Base-by-base conservation (phyloP, 2,113 vertebrate species). In the Leptodactylus fuscus region DNA sequence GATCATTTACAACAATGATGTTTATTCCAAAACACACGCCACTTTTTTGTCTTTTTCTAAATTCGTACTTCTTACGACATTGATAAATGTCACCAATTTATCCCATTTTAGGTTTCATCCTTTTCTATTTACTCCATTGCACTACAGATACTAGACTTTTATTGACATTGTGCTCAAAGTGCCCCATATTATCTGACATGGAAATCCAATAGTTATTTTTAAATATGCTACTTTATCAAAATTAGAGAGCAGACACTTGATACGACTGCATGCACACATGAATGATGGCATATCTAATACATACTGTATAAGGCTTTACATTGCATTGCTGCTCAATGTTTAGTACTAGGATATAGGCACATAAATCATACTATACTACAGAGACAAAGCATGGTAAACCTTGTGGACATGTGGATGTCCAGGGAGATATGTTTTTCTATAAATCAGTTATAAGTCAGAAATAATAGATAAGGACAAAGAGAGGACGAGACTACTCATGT, bases 201-300 rank as follows among this genome's bases (percentile, higher is more conserved):
- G 41, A 29, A 76, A 49, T 75, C 49, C 73, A 51, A n/a, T 48
- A 29, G 24, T 49, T 32, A 51, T 24, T 60, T 80, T 62, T 27
- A 79, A 60, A 58, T 62, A 58, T 41, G 36, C 34, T 62, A 80
- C 46, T 80, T 80, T 60, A 62, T 44, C 29, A 80, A 80, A 60
- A 80, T 80, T 80, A 80, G 2, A 38, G 20, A 80, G 79, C 44
- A 69, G 79, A 81, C 77, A 78, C 49, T 78, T 38, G 75, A 55
- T 55, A 29, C 20, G 34, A 67, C 15, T 32, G 41, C 60, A 69
- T 81, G 60, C 60, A 81, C 44, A 81, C 41, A 81, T 81, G 60
- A 81, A 34, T 49, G 65, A 81, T 67, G 18, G 41, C 58, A 69
- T 67, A 29, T 24, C 41, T 67, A 81, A 81, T 67, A 18, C 41